A percentile compares a stretch with the other conserved stretches of the same genome.
Conservation (phyloP, 2,888 invertebrate genomes). For the Scaptomyza caliginosa region DNA sequence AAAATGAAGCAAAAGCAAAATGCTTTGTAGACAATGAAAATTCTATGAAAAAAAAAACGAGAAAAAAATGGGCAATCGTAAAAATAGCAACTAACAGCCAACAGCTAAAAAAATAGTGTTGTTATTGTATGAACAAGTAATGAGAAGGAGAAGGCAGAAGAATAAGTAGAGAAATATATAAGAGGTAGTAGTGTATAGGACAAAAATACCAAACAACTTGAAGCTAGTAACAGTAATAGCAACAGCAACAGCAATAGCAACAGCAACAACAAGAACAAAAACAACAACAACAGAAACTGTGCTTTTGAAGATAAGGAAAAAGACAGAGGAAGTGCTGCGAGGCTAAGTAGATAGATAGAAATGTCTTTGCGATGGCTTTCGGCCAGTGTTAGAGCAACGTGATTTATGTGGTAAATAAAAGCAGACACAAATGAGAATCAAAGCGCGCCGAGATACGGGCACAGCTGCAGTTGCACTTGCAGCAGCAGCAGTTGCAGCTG, state of each 20-base stretch:
- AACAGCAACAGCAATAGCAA: slow-evolving; percentile 16
- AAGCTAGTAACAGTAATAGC: slow-evolving; percentile 15
- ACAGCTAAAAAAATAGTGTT: slow-evolving; percentile 46
- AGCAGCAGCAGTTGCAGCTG: slow-evolving; percentile 21
- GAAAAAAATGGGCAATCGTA: slow-evolving; percentile 74
- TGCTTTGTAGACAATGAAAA: slow-evolving; percentile 54
- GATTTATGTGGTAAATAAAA: slow-evolving; percentile 80
- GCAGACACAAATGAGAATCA: slow-evolving; percentile 70
- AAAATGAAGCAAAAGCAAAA: neutral
- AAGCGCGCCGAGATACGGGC: slow-evolving; percentile 60
- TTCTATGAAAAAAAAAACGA: slow-evolving; percentile 62
- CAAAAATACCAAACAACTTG: neutral
- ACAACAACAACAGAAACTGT: slow-evolving; percentile 13
- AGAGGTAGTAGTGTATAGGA: neutral
- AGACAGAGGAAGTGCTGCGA: slow-evolving; percentile 55
- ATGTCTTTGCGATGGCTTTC: slow-evolving; percentile 52
- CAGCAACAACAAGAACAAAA: neutral
- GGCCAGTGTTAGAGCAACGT: slow-evolving; percentile 52
- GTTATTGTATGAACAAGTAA: slow-evolving; percentile 19
- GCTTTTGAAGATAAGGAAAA: slow-evolving; percentile 43
- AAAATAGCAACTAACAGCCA: slow-evolving; percentile 69
- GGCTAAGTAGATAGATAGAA: slow-evolving; percentile 70
- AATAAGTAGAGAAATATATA: slow-evolving; percentile 4
- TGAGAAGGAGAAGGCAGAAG: neutral
- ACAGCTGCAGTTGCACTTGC: slow-evolving; percentile 13